A percentile compares a stretch with the other conserved stretches of the same genome.
Evolutionary conservation across 2,797 vertebrate genomes (phyloP).

Genomic region (Sebastes iracundus): DNA sequence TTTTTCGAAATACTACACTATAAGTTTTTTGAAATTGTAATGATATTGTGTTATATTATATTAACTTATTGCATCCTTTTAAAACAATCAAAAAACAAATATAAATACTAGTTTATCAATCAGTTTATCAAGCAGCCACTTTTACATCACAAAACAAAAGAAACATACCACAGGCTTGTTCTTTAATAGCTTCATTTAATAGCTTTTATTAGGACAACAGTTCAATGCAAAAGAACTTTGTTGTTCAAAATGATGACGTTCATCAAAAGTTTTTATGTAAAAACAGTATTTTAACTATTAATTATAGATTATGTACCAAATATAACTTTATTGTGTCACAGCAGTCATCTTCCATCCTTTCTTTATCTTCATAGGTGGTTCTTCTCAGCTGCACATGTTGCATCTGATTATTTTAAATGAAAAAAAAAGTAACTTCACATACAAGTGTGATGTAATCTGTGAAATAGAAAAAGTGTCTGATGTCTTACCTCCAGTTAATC

Average conservation of each 20-base stretch:
- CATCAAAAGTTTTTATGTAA: neutral
- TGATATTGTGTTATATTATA: neutral
- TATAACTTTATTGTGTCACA: neutral
- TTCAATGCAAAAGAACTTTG: neutral
- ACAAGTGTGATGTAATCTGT: neutral
- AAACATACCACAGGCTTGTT: neutral
- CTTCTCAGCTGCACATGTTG: neutral
- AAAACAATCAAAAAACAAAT: neutral
- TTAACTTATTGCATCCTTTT: neutral
- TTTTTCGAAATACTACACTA: neutral
- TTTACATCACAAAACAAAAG: neutral
- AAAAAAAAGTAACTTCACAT: neutral
- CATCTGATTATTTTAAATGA: neutral
- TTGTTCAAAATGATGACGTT: neutral
- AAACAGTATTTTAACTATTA: neutral
- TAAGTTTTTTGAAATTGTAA: neutral
- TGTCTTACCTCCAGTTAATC: slow-evolving; percentile 10
- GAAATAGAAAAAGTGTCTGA: neutral
- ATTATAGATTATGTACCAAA: neutral
- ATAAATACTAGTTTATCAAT: neutral
- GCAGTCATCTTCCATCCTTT: neutral
- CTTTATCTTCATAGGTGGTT: neutral
- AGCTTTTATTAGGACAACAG: neutral
- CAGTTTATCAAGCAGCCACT: neutral
- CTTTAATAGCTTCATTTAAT: neutral